Evolutionary conservation across 2,888 invertebrate genomes (phyloP).

Genomic region (Drosophila phalerata): DNA sequence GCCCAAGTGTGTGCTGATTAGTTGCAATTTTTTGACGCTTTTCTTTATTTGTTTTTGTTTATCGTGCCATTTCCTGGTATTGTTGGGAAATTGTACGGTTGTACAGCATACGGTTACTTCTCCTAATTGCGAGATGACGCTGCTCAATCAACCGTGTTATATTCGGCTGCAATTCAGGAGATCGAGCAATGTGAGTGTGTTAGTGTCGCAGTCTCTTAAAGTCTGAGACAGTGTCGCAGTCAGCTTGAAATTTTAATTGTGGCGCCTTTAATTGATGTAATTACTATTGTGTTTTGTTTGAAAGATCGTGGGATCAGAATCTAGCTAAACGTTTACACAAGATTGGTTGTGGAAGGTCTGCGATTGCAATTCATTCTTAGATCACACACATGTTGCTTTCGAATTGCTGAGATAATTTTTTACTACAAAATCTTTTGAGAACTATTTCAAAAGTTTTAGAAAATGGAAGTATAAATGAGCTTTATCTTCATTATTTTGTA

Average conservation of each 20-base stretch:
- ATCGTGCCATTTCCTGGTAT: slow-evolving; percentile 62
- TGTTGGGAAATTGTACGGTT: slow-evolving; percentile 46
- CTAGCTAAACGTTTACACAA: slow-evolving; percentile 21
- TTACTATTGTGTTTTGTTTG: slow-evolving; percentile 24
- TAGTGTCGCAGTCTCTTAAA: slow-evolving; percentile 5
- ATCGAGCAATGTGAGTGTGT: slow-evolving; percentile 15
- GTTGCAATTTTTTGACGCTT: slow-evolving; percentile 30
- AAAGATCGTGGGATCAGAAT: slow-evolving; percentile 30
- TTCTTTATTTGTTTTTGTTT: background rate
- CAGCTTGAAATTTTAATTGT: slow-evolving; percentile 38
- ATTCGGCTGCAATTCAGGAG: slow-evolving; percentile 32
- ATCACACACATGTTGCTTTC: background rate
- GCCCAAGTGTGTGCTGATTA: slow-evolving; percentile 40
- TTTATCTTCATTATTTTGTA: too few species aligned
- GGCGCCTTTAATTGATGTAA: slow-evolving; percentile 44
- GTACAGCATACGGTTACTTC: slow-evolving; percentile 4
- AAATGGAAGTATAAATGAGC: too few species aligned
- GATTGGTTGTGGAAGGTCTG: background rate
- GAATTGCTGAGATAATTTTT: background rate
- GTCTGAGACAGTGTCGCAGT: slow-evolving; percentile 1
- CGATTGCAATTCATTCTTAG: background rate
- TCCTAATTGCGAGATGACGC: slow-evolving; percentile 61
- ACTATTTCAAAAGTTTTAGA: background rate
- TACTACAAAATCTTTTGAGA: background rate
- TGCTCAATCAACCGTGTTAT: slow-evolving; percentile 38